phyloP scores from a whole-genome alignment of 2,113 vertebrate genomes.

The Melanocharis versteri region DNA sequence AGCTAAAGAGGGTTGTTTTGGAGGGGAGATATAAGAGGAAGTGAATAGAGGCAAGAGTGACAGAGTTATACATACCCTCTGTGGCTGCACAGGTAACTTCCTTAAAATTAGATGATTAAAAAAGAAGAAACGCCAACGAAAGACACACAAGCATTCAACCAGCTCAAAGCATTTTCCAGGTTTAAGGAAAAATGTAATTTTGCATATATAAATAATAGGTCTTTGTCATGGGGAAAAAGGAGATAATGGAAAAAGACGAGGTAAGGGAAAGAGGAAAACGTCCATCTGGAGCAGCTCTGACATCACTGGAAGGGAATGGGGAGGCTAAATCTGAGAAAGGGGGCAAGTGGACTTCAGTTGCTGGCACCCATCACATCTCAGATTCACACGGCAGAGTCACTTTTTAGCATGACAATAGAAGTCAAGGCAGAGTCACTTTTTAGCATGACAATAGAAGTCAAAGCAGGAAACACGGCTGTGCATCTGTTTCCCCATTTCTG shows the following conservation, averaged over 20 bases:
- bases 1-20: background rate
- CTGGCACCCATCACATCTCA: background rate
- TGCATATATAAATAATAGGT: background rate
- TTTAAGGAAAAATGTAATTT: background rate
- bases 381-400: background rate
- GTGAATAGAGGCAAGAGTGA: background rate
- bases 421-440: background rate
- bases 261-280: background rate
- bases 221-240: background rate
- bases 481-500: background rate
- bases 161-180: background rate
- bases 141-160: background rate
- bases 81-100: background rate
- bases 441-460: background rate
- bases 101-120: background rate
- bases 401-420: background rate
- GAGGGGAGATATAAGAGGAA: background rate
- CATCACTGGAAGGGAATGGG: background rate
- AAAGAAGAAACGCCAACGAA: background rate
- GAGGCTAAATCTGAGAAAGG: background rate
- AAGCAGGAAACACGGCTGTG: background rate
- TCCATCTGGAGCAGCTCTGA: background rate
- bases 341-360: background rate
- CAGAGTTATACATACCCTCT: background rate
- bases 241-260: background rate